Evolutionary conservation across 2,888 invertebrate genomes (phyloP).

Genomic region (Acanthococcus lagerstroemiae): DNA sequence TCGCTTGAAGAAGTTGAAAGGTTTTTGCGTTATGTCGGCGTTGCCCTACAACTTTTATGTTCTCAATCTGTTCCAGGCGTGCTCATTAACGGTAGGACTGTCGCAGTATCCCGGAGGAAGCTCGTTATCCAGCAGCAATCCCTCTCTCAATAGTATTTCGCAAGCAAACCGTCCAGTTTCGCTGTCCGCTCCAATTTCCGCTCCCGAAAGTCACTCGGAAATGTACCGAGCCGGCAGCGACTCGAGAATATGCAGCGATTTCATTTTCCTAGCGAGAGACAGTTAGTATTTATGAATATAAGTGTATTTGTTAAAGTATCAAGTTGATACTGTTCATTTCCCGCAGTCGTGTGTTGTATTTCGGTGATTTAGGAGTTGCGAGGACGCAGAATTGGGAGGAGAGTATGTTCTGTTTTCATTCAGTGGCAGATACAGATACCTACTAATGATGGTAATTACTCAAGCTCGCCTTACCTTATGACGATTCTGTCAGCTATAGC

Average conservation of each 20-base stretch:
- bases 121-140: conserved; percentile 37
- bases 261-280: conserved; percentile 57
- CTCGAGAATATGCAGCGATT: conserved; percentile 50
- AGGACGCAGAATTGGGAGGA: too few relatives aligned
- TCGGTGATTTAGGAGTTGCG: too few relatives aligned
- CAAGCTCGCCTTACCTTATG: too few relatives aligned
- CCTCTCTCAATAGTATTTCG: conserved; percentile 40
- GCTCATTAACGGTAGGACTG: conserved; percentile 41
- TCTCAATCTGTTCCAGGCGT: conserved; percentile 32
- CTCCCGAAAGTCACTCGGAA: conserved; percentile 10
- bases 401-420: too few relatives aligned
- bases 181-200: conserved; percentile 41
- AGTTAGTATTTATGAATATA: conserved; percentile 48
- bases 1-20: neutral
- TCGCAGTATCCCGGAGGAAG: conserved; percentile 38
- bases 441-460: too few relatives aligned
- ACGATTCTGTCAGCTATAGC: too few relatives aligned
- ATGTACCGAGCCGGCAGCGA: neutral
- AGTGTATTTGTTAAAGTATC: too few relatives aligned
- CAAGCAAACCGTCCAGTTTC: conserved; percentile 50
- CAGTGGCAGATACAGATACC: too few relatives aligned
- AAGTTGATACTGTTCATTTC: neutral
- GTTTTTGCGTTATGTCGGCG: neutral
- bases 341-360: neutral
- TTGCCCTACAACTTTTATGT: neutral